A percentile compares a stretch with the other conserved stretches of the same genome.
Conservation (phyloP, 1,140 invertebrate species). For the Aricia agestis region DNA sequence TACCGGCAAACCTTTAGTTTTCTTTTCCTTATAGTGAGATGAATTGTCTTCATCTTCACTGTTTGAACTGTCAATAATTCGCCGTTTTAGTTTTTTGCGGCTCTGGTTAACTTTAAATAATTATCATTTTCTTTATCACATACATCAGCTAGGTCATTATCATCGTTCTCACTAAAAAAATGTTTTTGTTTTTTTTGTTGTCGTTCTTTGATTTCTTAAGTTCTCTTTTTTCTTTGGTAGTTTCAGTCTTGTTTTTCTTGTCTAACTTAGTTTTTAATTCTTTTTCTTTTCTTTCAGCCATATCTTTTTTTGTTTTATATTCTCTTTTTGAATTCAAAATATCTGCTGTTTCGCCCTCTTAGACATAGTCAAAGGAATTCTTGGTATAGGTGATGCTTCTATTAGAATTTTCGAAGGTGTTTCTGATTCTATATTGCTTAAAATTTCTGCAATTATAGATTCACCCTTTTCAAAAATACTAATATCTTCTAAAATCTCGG, state of each 20-base stretch:
- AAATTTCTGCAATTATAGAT: constrained; percentile 26
- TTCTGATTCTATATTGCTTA: constrained; percentile 29
- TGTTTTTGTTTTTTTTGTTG: neutral
- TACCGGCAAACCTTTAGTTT: constrained; percentile 15
- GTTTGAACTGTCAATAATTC: constrained; percentile 23
- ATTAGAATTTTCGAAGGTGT: constrained; percentile 34
- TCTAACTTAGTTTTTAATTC: constrained; percentile 7
- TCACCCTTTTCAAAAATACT: constrained; percentile 28
- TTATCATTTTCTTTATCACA: constrained; percentile 26
- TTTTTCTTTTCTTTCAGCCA: constrained; percentile 23
- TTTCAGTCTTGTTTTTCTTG: neutral
- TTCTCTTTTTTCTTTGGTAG: neutral
- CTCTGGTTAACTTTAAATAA: constrained; percentile 15
- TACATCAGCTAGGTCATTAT: constrained; percentile 22
- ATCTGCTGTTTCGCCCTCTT: constrained; percentile 29
- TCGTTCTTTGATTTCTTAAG: neutral
- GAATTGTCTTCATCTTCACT: constrained; percentile 21
- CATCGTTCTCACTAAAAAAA: constrained; percentile 5
- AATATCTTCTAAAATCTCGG: constrained; percentile 31
- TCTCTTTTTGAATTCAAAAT: constrained; percentile 32
- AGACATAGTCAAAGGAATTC: constrained; percentile 25
- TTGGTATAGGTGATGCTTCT: constrained; percentile 33
- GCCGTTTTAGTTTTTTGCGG: constrained; percentile 18
- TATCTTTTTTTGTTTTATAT: constrained; percentile 26
- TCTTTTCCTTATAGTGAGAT: constrained; percentile 17